Conservation (phyloP, 2,113 vertebrate genomes). For the Chunga burmeisteri region DNA sequence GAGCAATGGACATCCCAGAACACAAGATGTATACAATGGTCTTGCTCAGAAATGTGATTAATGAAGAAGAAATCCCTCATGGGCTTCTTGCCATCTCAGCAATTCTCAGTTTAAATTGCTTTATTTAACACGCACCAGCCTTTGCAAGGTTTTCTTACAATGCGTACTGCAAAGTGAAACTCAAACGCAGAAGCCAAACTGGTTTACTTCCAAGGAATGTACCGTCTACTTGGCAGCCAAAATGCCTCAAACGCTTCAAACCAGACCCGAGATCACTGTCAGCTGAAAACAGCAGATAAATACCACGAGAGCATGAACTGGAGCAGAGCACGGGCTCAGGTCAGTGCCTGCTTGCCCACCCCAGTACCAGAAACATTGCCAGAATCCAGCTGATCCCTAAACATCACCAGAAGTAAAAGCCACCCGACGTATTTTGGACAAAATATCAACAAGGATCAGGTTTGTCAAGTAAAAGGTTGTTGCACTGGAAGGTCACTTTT, state of each 20-base stretch:
- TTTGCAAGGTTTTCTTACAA: not conserved
- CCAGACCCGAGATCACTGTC: not conserved
- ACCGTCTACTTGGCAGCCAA: not conserved
- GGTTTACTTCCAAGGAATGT: not conserved
- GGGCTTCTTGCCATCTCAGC: not conserved
- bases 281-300: not conserved
- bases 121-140: not conserved
- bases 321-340: not conserved
- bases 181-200: not conserved
- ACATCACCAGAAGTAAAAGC: not conserved
- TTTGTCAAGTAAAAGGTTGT: not conserved
- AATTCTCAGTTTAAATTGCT: not conserved
- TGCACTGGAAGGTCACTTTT: not conserved
- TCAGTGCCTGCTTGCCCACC: not conserved
- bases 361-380: not conserved
- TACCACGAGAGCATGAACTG: not conserved
- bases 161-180: fast-evolving
- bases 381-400: not conserved
- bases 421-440: not conserved
- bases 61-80: not conserved
- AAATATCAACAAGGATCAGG: not conserved
- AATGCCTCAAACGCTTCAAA: not conserved
- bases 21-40: not conserved
- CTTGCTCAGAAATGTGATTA: not conserved
- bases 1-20: not conserved